Base-by-base conservation (phyloP, 1,140 invertebrate genomes). In the Macrobrachium nipponense region DNA sequence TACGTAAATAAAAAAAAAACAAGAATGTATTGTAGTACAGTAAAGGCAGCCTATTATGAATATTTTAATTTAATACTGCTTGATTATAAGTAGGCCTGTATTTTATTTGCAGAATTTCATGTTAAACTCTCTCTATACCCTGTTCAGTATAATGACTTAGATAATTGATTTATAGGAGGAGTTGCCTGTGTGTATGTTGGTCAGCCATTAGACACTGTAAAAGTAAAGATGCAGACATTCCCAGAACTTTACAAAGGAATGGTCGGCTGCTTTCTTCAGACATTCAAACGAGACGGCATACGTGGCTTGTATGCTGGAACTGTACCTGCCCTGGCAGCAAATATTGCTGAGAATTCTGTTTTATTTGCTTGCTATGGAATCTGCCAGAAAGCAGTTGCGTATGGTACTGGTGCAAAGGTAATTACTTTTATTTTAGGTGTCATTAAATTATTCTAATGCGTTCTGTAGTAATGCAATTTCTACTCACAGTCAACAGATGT, bases 181-280 rank as follows among this genome's bases (percentile, higher is more conserved):
- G 93, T 96, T 58, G 96, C 97, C 17, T 94, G 95, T 78, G 98
- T 99, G 7, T 98, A 98, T 92, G 96, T 99, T n/a, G 98, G 98
- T 0, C 98, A 99, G 92, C 98, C 98, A 4, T 91, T 99, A 87
- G 98, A 99, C 90, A 99, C 97, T 14, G 94, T 98, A 0, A 98
- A 99, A 93, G 98, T 99, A n/a, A 99, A 99, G 92, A 97, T 99
- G 95, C 98, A 99, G 92, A 98, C 98, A 75, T 99, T 99, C 91
- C 98, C 98, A 5, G 91, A 93, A 12, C 89, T 97, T n/a, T 99
- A 99, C 90, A 94, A 93, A 87, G 93, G 93, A 89, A 98, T 98
- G 94, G 91, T 94, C 43, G 91, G 96, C 89, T 99, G 98, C 92
- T 96, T 99, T 89, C 92, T 94, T 87, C 93, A 93, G 90, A 97